These are phyloP conservation scores for Aphodius granarius DNA, from an alignment of 2,888 invertebrate genomes.

Conservation along the genomic window DNA sequence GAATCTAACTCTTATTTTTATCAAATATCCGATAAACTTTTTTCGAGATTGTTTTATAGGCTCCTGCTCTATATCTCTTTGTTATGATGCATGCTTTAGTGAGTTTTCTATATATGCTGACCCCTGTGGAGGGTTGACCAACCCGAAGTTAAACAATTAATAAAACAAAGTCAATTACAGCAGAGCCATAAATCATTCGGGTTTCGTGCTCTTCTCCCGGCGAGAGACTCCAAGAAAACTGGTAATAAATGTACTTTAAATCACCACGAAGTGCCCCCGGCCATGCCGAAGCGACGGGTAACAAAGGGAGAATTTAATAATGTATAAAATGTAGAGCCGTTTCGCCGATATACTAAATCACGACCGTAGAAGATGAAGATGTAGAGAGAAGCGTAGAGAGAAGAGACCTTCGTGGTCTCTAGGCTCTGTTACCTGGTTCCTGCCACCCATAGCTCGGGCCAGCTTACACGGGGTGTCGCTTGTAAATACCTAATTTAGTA, in stretches of 20 bases:
- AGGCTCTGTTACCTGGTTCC: conserved; percentile 26
- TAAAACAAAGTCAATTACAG: conserved; percentile 15
- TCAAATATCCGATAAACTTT: too few species aligned
- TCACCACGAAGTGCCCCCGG: background rate
- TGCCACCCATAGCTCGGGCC: conserved; percentile 41
- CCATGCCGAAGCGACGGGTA: background rate
- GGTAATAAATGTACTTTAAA: conserved; percentile 7
- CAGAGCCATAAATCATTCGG: background rate
- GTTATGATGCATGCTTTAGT: background rate
- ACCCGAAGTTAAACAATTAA: conserved; percentile 14
- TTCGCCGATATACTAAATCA: conserved; percentile 33
- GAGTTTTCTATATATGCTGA: conserved; percentile 5
- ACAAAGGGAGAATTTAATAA: background rate
- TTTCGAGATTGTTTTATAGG: too few species aligned
- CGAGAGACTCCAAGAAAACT: background rate
- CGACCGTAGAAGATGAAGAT: conserved; percentile 41
- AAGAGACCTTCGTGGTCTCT: background rate
- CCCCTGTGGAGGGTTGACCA: conserved; percentile 12
- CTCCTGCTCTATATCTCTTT: background rate
- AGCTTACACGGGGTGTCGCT: conserved; percentile 43
- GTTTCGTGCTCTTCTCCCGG: conserved; percentile 6
- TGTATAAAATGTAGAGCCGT: conserved; percentile 23
- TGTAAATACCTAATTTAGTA: conserved; percentile 44
- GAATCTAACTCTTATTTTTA: too few species aligned
- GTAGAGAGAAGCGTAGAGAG: too few species aligned